These are phyloP conservation scores for Halcyon leucocephala DNA, from an alignment of 2,797 vertebrate genomes.

Conservation along the genomic window DNA sequence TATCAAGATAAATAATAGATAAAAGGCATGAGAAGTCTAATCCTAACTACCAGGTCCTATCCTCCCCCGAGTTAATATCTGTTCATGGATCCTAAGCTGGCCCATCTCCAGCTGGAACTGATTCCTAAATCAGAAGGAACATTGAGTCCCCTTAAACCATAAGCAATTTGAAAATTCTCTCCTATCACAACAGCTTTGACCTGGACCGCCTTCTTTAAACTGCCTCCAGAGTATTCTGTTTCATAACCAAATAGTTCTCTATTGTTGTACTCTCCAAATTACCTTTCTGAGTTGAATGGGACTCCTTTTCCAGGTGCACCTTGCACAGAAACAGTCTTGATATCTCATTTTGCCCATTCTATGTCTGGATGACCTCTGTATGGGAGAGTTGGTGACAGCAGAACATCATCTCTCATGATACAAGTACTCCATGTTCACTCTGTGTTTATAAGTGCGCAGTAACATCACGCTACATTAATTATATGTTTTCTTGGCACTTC, in stretches of 20 bases:
- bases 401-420: not conserved
- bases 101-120: slow-evolving; percentile 5
- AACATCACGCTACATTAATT: slow-evolving; percentile 64
- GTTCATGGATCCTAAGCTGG: slow-evolving; percentile 3
- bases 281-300: not conserved
- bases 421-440: not conserved
- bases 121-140: slow-evolving; percentile 4
- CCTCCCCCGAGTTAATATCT: not conserved
- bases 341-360: not conserved
- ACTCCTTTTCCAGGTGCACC: not conserved
- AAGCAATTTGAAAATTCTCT: slow-evolving; percentile 49
- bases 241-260: slow-evolving; percentile 30
- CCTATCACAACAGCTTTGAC: slow-evolving; percentile 41
- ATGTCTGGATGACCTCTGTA: not conserved
- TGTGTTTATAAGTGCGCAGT: slow-evolving; percentile 5
- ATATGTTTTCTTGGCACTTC: slow-evolving; percentile 55
- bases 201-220: slow-evolving; percentile 10
- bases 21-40: not conserved
- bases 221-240: slow-evolving; percentile 41
- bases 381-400: not conserved
- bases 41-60: not conserved
- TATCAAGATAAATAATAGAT: not conserved
- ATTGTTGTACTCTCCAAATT: not conserved
- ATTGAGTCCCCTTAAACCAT: slow-evolving; percentile 30
- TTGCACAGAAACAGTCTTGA: not conserved